Percentiles rank a stretch among this genome's conserved stretches.
Evolutionary conservation across 2,113 vertebrate genomes (phyloP).

Genomic region (Tetrax tetrax): DNA sequence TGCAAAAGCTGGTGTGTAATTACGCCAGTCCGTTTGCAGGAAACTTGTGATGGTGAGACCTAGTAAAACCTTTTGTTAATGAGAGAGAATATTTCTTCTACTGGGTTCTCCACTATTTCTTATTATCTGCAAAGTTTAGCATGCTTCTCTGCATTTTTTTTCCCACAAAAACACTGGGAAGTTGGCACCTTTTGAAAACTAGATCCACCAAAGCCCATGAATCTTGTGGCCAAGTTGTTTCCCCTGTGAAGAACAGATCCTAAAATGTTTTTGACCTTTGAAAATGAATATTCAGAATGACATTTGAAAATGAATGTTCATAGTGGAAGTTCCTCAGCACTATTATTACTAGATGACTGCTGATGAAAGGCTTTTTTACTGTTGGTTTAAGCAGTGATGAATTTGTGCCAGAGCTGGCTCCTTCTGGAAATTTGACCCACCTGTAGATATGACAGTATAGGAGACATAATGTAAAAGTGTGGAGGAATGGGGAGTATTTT

Average conservation of each 20-base stretch:
- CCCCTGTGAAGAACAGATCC: not conserved
- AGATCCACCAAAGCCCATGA: not conserved
- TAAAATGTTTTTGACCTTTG: not conserved
- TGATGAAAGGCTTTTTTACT: not conserved
- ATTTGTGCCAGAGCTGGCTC: not conserved
- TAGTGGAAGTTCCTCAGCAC: not conserved
- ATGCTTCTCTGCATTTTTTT: not conserved
- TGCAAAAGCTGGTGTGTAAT: not conserved
- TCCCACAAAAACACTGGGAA: not conserved
- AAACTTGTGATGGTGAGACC: not conserved
- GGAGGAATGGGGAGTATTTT: not conserved
- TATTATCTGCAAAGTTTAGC: not conserved
- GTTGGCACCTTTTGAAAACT: not conserved
- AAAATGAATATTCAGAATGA: not conserved
- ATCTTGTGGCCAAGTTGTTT: not conserved
- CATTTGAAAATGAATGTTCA: not conserved
- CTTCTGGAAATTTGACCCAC: not conserved
- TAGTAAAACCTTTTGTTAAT: not conserved
- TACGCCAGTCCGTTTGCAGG: not conserved
- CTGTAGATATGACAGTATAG: not conserved
- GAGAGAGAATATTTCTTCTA: not conserved
- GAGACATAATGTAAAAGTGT: not conserved
- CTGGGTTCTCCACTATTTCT: not conserved
- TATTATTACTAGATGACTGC: not conserved
- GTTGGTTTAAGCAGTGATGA: not conserved